Evolutionary conservation across 2,113 vertebrate genomes (phyloP).

Genomic region (Mus pahari): DNA sequence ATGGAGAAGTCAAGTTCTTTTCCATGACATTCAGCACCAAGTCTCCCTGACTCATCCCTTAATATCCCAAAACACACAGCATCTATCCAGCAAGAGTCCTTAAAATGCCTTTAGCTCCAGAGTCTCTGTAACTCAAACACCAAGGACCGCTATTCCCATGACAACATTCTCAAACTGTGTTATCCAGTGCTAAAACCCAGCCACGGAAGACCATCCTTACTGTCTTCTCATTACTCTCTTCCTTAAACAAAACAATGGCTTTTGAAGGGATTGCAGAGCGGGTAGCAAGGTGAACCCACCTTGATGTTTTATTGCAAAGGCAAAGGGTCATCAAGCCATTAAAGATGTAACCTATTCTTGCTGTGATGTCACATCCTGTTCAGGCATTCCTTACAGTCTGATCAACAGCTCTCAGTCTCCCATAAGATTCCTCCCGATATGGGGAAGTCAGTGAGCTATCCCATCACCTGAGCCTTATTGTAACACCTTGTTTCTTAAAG

Average conservation of each 20-base stretch:
- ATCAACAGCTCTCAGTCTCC: conserved; percentile 55
- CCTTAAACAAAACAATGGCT: conserved; percentile 54
- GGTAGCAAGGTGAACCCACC: conserved; percentile 50
- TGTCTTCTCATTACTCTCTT: conserved; percentile 37
- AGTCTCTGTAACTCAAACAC: background rate
- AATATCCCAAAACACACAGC: background rate
- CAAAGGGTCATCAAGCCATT: conserved; percentile 42
- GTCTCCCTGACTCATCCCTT: background rate
- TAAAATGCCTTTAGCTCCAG: background rate
- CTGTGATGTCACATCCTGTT: background rate
- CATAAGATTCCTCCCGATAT: conserved; percentile 52
- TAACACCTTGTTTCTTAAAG: conserved; percentile 78
- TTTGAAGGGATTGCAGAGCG: conserved; percentile 69
- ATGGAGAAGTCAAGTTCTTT: background rate
- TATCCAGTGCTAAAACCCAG: background rate
- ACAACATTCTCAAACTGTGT: background rate
- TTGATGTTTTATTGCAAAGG: conserved; percentile 64
- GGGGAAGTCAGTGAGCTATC: conserved; percentile 69
- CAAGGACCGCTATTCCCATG: background rate
- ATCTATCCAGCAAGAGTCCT: background rate
- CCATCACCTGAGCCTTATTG: conserved; percentile 72
- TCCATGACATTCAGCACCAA: background rate
- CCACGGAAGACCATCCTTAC: conserved; percentile 46
- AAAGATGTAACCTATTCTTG: conserved; percentile 72
- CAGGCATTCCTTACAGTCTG: conserved; percentile 46